Evolutionary conservation across 2,797 vertebrate genomes (phyloP).

Genomic region (Onychomys torridus): DNA sequence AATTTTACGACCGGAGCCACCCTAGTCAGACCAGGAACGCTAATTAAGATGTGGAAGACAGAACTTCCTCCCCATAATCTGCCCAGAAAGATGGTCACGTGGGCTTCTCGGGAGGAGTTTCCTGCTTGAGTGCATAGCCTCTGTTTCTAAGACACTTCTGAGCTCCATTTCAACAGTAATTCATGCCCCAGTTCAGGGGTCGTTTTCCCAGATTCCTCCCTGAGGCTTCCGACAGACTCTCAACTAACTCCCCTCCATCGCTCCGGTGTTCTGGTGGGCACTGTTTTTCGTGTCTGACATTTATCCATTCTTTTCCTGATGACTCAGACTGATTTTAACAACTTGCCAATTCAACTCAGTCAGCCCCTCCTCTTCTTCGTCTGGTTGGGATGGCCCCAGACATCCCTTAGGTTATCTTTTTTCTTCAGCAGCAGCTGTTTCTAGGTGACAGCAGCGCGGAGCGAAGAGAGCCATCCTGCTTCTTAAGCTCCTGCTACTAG

Average conservation of each 20-base stretch:
- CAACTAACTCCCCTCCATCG: no score
- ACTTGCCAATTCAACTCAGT: neutral
- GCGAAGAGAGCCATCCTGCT: neutral
- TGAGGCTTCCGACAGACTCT: neutral
- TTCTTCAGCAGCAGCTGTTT: neutral
- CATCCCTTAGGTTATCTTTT: neutral
- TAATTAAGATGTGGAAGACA: neutral
- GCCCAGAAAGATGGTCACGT: slow-evolving; percentile 28
- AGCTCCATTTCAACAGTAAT: slow-evolving; percentile 3
- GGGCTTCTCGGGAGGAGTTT: slow-evolving; percentile 64
- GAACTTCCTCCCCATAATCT: neutral
- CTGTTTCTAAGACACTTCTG: neutral
- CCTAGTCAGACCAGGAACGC: neutral
- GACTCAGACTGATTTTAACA: neutral
- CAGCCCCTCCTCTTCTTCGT: slow-evolving; percentile 31
- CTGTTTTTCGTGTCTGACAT: neutral
- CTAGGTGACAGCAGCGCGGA: neutral
- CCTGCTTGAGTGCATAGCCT: slow-evolving; percentile 42
- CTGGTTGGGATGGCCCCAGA: neutral
- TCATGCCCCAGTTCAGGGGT: neutral
- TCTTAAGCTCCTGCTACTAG: neutral
- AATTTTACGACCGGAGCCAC: neutral
- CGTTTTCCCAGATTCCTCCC: neutral
- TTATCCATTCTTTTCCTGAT: neutral
- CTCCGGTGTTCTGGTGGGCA: neutral